Base-by-base conservation (phyloP, 2,113 vertebrate genomes). In the Monarcha castaneiventris region DNA sequence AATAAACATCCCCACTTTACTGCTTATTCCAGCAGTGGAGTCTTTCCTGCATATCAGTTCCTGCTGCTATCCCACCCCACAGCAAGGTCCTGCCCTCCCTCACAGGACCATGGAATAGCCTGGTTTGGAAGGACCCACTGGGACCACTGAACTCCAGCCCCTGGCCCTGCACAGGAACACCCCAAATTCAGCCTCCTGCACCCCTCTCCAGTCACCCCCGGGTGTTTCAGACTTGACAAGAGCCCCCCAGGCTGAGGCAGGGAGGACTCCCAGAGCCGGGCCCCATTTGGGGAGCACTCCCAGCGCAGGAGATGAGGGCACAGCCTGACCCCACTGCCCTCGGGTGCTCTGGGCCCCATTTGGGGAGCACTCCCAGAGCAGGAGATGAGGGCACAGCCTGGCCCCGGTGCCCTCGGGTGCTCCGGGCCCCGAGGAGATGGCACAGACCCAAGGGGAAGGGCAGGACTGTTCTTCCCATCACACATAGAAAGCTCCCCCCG, bases 301-400 rank as follows among this genome's bases (percentile, higher is more conserved):
- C n/a, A n/a, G n/a, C n/a, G n/a, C n/a, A n/a, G n/a, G n/a, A n/a
- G n/a, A n/a, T n/a, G n/a, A n/a, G n/a, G n/a, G n/a, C n/a, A n/a
- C n/a, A n/a, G n/a, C n/a, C n/a, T n/a, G n/a, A n/a, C n/a, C n/a
- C n/a, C n/a, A n/a, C n/a, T n/a, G n/a, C n/a, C n/a, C n/a, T n/a
- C n/a, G n/a, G n/a, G n/a, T n/a, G n/a, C n/a, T n/a, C n/a, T n/a
- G n/a, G n/a, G n/a, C n/a, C n/a, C n/a, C n/a, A n/a, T n/a, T n/a
- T n/a, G n/a, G n/a, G n/a, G n/a, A n/a, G n/a, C 4, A 2, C 9
- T 68, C 11, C 29, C 39, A 16, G 5, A 0, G 16, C 39, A 12
- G 7, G 17, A 46, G 41, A 64, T 32, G 62, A 13, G 23, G 22
- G 14, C 49, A 90, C 79, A 82, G 23, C 37, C 22, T 12, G 13